Evolutionary conservation across 2,113 vertebrate genomes (phyloP).

Genomic region (Bubo bubo): DNA sequence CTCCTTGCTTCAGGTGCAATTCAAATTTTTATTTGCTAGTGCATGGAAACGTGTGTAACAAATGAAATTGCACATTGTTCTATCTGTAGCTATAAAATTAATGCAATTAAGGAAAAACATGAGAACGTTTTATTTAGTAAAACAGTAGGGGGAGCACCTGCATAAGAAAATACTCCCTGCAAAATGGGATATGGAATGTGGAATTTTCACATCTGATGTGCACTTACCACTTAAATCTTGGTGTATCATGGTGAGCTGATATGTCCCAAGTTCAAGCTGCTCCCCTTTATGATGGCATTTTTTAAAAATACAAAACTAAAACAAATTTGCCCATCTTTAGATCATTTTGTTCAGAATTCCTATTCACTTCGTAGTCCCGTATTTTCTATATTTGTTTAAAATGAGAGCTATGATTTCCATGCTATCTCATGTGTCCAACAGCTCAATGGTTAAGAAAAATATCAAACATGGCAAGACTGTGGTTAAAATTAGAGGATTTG

Average conservation of each 20-base stretch:
- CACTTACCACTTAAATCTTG: neutral
- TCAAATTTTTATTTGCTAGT: neutral
- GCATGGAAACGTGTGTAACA: too few species aligned
- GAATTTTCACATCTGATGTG: neutral
- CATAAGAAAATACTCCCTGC: neutral
- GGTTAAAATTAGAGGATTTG: neutral
- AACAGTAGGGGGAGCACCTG: neutral
- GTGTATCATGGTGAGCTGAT: neutral
- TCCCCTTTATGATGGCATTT: neutral
- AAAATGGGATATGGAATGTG: neutral
- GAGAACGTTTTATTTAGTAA: accelerated
- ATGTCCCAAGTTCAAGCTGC: neutral
- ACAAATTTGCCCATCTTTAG: neutral
- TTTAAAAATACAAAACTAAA: neutral
- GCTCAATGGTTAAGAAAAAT: neutral
- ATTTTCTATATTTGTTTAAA: neutral
- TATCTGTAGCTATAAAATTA: neutral
- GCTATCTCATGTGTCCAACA: neutral
- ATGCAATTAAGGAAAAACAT: too few species aligned
- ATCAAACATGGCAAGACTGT: neutral
- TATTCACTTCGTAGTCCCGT: accelerated
- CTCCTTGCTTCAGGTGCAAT: neutral
- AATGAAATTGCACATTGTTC: neutral
- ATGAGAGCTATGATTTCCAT: neutral
- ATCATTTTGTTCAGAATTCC: neutral